Conservation (phyloP, 2,113 vertebrate species). For the Ciconia maguari region DNA sequence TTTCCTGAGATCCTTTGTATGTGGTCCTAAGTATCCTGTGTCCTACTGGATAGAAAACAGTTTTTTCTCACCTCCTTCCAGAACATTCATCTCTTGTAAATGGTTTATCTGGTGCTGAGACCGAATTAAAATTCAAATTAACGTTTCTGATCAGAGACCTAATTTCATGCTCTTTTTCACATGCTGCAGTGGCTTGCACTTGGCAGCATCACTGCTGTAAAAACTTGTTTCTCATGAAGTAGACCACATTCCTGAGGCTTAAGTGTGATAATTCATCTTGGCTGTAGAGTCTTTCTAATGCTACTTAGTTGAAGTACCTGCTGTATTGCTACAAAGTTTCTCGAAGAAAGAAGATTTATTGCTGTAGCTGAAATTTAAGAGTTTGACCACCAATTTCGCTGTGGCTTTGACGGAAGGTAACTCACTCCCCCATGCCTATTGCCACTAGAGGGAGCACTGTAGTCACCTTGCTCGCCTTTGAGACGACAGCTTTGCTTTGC, state of each 20-base stretch:
- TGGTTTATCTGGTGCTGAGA: not conserved
- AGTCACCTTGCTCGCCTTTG: not conserved
- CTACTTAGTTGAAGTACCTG: not conserved
- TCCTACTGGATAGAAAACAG: not conserved
- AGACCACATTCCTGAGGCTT: not conserved
- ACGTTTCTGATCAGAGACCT: not conserved
- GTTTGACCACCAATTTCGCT: too few species aligned
- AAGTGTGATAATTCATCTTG: not conserved
- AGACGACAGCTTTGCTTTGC: not conserved
- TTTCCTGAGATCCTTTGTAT: not conserved
- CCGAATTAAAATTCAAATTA: not conserved
- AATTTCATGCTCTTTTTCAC: not conserved
- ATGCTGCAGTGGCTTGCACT: not conserved
- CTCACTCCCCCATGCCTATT: not conserved
- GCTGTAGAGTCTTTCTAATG: not conserved
- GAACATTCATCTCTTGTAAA: not conserved
- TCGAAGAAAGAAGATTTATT: not conserved
- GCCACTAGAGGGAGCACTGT: constrained; percentile 60
- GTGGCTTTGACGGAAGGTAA: fast-evolving
- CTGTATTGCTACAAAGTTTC: not conserved
- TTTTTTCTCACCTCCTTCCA: not conserved
- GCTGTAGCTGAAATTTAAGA: not conserved
- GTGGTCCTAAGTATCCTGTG: not conserved
- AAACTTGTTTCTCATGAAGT: not conserved
- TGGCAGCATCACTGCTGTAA: not conserved